A percentile compares a stretch with the other conserved stretches of the same genome.
These are phyloP conservation scores for Diarsia rubi DNA, from an alignment of 2,888 invertebrate species.

Conservation along the genomic window DNA sequence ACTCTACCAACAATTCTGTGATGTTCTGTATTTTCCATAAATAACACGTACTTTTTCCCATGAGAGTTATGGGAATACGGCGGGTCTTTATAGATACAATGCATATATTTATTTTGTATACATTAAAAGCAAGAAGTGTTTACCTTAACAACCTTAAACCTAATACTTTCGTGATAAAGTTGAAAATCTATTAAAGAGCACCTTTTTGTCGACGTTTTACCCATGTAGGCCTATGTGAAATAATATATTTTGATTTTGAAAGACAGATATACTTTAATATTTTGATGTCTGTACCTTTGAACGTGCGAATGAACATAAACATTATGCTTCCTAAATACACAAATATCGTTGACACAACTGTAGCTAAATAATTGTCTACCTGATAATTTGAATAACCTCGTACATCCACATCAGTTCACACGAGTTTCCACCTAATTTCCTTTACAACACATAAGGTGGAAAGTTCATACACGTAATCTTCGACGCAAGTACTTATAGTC, in stretches of 20 bases:
- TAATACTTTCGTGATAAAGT: no score
- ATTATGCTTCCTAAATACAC: not conserved
- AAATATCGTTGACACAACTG: not conserved
- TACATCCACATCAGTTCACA: not conserved
- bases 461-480: constrained; percentile 38
- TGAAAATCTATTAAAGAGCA: no score
- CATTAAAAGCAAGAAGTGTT: not conserved
- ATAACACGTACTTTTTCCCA: not conserved
- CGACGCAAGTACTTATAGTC: not conserved
- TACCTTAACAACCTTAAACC: not conserved
- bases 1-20: not conserved
- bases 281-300: not conserved
- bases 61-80: not conserved
- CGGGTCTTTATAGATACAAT: no score
- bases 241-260: no score
- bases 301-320: not conserved
- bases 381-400: not conserved
- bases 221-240: no score
- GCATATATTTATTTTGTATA: not conserved
- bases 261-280: no score
- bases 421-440: constrained; percentile 7
- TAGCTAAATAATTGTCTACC: no score
- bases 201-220: no score
- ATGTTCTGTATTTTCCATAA: not conserved
- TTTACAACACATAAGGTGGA: not conserved